Conservation (phyloP, 2,888 invertebrate species). For the Hartigia nigra region DNA sequence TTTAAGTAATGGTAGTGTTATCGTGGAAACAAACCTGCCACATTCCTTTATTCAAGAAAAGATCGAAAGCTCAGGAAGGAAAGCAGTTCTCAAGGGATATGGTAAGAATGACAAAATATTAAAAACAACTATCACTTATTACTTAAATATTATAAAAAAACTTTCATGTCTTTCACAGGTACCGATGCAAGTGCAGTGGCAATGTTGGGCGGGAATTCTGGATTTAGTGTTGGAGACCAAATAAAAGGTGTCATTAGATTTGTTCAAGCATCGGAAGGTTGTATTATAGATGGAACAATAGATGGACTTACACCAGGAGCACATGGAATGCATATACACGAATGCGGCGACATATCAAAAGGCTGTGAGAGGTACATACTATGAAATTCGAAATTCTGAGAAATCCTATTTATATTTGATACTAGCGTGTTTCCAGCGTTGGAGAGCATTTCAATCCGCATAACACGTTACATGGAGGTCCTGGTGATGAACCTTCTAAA, state of each 20-base stretch:
- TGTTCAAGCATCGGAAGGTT: conserved; percentile 71
- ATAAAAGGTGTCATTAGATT: conserved; percentile 84
- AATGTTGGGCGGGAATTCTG: conserved; percentile 68
- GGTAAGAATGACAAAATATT: conserved; percentile 68
- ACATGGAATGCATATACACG: conserved; percentile 74
- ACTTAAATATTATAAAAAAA: conserved; percentile 39
- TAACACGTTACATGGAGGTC: conserved; percentile 68
- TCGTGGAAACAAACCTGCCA: conserved; percentile 76
- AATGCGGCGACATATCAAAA: conserved; percentile 79
- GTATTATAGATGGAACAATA: conserved; percentile 85
- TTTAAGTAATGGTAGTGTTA: conserved; percentile 74
- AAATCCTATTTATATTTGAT: conserved; percentile 5
- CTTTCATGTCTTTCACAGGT: conserved; percentile 34
- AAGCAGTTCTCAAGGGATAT: conserved; percentile 83
- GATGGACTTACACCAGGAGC: conserved; percentile 79
- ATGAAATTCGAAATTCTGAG: neutral
- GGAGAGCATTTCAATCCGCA: conserved; percentile 74
- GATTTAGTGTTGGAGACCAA: conserved; percentile 63
- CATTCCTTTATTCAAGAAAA: conserved; percentile 66
- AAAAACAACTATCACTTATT: conserved; percentile 1
- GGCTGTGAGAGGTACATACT: conserved; percentile 69
- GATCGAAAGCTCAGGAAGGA: conserved; percentile 72
- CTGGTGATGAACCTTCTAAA: conserved; percentile 60
- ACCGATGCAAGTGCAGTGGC: conserved; percentile 79
- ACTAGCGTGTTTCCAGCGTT: conserved; percentile 64